A percentile compares a stretch with the other conserved stretches of the same genome.
phyloP scores from a whole-genome alignment of 2,888 invertebrate genomes.

The Synergus japonicus region DNA sequence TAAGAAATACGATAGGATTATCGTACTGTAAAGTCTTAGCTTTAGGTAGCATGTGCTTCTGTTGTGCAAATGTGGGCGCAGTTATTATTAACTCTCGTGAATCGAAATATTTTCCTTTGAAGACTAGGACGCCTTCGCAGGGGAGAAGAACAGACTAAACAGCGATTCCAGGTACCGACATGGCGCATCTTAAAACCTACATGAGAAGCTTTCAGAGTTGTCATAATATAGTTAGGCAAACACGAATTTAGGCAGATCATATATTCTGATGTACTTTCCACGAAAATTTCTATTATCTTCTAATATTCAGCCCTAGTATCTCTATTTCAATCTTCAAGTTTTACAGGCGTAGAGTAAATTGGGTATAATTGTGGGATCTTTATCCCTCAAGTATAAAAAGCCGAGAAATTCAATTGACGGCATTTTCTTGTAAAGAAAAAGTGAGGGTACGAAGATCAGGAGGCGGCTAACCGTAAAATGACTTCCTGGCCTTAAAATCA shows the following conservation, averaged over 20 bases:
- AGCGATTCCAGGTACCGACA: constrained; percentile 68
- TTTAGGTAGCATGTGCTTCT: constrained; percentile 10
- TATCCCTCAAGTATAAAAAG: not conserved
- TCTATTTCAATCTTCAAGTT: not conserved
- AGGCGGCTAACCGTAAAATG: constrained; percentile 57
- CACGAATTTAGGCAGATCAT: constrained; percentile 7
- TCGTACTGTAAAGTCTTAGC: not conserved
- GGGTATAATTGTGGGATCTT: not conserved
- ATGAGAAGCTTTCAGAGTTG: constrained; percentile 2
- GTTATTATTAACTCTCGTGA: constrained; percentile 66
- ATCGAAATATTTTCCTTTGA: constrained; percentile 67
- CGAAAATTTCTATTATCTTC: not conserved
- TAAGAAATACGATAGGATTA: not conserved
- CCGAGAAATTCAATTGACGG: constrained; percentile 6
- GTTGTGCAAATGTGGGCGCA: constrained; percentile 47
- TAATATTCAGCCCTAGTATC: not conserved
- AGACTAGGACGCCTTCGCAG: constrained; percentile 53
- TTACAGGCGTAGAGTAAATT: not conserved
- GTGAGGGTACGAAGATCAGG: constrained; percentile 18
- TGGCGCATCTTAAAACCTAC: constrained; percentile 18
- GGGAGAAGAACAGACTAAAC: constrained; percentile 69
- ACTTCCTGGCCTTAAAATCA: constrained; percentile 51
- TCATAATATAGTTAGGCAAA: constrained; percentile 21
- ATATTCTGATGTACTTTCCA: not conserved
- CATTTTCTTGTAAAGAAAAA: constrained; percentile 7